Evolutionary conservation across 2,888 invertebrate species (phyloP).

Genomic region (Ormia ochracea): DNA sequence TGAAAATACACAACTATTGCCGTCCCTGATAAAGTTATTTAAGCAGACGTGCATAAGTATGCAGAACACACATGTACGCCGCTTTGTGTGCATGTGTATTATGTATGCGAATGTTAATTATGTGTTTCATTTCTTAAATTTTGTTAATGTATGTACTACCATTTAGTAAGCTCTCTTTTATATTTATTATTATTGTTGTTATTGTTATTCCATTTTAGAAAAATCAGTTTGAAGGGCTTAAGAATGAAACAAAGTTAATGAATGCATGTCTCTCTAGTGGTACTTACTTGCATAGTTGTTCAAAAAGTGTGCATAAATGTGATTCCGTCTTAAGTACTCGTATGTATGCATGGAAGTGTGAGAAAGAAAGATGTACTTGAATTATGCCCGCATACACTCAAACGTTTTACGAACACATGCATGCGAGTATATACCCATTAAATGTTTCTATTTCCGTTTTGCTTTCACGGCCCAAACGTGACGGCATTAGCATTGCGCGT

Average conservation of each 20-base stretch:
- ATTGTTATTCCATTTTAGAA: slow-evolving; percentile 40
- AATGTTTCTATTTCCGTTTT: slow-evolving; percentile 56
- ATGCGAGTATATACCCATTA: slow-evolving; percentile 22
- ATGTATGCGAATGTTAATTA: neutral
- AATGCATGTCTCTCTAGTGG: slow-evolving; percentile 34
- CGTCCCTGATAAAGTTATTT: too few relatives aligned
- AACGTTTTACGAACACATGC: neutral
- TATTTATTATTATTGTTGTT: slow-evolving; percentile 19
- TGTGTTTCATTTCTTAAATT: neutral
- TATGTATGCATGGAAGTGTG: too few relatives aligned
- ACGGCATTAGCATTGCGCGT: too few relatives aligned
- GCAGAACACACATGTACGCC: neutral
- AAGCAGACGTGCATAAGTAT: too few relatives aligned
- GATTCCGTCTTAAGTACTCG: slow-evolving; percentile 8
- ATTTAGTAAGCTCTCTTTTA: neutral
- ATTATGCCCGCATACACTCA: slow-evolving; percentile 1
- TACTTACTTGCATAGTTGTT: slow-evolving; percentile 33
- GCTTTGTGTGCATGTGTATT: neutral
- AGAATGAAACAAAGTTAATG: slow-evolving; percentile 9
- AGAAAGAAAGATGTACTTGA: too few relatives aligned
- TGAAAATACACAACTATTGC: too few relatives aligned
- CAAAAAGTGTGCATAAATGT: slow-evolving; percentile 3
- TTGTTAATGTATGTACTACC: too few relatives aligned
- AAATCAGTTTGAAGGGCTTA: slow-evolving; percentile 32
- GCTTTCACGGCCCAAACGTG: too few relatives aligned